phyloP scores from a whole-genome alignment of 2,113 vertebrate species.

The Cathartes aura region DNA sequence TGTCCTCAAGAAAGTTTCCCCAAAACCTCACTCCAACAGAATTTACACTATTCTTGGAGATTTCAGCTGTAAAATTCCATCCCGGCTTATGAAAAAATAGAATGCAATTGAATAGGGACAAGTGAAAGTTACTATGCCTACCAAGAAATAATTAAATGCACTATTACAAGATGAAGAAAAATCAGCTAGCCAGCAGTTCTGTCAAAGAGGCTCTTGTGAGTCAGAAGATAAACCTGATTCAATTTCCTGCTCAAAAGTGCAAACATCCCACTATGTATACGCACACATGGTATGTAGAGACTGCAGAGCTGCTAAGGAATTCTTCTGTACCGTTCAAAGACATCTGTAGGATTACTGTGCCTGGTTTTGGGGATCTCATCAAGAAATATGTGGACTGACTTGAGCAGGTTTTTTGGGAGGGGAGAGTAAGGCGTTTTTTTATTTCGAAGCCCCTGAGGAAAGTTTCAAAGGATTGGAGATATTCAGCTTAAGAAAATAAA shows the following conservation, averaged over 20 bases:
- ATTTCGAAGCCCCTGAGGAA: background rate
- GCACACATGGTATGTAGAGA: background rate
- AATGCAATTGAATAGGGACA: background rate
- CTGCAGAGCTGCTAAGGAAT: background rate
- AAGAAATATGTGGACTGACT: background rate
- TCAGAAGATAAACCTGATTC: background rate
- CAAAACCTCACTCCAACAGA: background rate
- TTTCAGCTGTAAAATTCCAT: background rate
- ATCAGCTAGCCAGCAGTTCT: background rate
- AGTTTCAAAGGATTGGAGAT: background rate
- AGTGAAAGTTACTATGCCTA: background rate
- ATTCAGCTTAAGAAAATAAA: background rate
- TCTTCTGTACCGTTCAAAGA: background rate
- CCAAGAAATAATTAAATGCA: background rate
- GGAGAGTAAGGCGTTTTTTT: background rate
- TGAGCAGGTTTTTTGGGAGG: background rate
- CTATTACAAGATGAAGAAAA: background rate
- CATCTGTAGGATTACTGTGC: background rate
- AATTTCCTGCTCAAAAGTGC: background rate
- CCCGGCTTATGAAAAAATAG: background rate
- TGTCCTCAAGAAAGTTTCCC: background rate
- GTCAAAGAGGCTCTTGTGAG: background rate
- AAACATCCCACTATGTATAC: background rate
- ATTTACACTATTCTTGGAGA: background rate
- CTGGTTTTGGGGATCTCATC: background rate